These are phyloP conservation scores for Onychomys leucogaster DNA, from an alignment of 2,797 vertebrate genomes.

Conservation along the genomic window DNA sequence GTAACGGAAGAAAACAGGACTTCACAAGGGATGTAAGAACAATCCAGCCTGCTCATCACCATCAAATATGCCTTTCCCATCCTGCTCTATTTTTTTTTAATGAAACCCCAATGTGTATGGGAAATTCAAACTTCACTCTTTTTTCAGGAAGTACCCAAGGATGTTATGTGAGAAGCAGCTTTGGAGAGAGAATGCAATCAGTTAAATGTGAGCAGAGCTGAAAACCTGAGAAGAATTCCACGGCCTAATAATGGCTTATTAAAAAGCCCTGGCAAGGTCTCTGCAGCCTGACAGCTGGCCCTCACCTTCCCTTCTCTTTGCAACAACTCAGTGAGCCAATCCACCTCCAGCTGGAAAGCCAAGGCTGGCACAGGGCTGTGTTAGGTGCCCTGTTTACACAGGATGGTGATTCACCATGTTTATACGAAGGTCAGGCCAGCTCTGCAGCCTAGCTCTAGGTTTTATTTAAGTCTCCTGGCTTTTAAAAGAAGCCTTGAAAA, in stretches of 20 bases:
- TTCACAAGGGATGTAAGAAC: neutral
- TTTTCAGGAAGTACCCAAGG: conserved; percentile 39
- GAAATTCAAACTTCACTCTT: conserved; percentile 54
- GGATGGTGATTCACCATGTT: conserved; percentile 40
- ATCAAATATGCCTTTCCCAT: neutral
- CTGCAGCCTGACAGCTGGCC: neutral
- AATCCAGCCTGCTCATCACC: neutral
- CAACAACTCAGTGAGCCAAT: conserved; percentile 5
- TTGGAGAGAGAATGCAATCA: neutral
- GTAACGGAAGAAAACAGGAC: neutral
- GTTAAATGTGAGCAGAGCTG: conserved; percentile 16
- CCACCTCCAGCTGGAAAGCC: neutral
- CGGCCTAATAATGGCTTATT: conserved; percentile 60
- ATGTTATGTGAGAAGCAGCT: conserved; percentile 50
- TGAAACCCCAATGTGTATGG: conserved; percentile 49
- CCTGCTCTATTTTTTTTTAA: conserved; percentile 18
- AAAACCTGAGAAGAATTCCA: conserved; percentile 53
- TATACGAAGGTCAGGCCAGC: conserved; percentile 23
- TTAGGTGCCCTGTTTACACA: neutral
- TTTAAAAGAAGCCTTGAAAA: conserved; percentile 48
- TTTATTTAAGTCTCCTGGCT: conserved; percentile 50
- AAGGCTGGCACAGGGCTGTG: neutral
- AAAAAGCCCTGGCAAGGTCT: conserved; percentile 19
- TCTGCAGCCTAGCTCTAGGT: neutral
- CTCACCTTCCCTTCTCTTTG: neutral